Conservation (phyloP, 2,888 invertebrate species). For the Drosophila anceps region DNA sequence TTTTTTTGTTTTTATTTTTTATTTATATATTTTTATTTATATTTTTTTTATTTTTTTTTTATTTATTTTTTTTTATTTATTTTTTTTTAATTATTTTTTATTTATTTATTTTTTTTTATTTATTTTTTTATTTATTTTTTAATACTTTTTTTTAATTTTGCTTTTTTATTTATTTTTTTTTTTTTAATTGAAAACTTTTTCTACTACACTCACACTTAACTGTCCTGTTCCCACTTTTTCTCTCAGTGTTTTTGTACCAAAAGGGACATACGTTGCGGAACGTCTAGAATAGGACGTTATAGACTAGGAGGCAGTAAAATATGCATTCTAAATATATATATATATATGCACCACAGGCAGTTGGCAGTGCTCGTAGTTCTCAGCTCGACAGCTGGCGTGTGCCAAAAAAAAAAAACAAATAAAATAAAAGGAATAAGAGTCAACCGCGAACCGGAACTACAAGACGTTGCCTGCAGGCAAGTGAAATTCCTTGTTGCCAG, state of each 20-base stretch:
- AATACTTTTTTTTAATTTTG: neutral
- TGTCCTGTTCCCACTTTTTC: neutral
- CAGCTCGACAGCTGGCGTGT: constrained; percentile 71
- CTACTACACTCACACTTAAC: neutral
- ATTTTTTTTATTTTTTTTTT: too few relatives aligned
- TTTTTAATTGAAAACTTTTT: too few relatives aligned
- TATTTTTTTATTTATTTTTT: neutral
- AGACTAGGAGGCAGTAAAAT: constrained; percentile 39
- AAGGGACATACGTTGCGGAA: constrained; percentile 17
- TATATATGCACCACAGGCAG: constrained; percentile 19
- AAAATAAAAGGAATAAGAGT: constrained; percentile 1
- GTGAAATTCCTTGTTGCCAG: constrained; percentile 49
- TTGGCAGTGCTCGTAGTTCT: constrained; percentile 36
- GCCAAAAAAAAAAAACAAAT: constrained; percentile 46
- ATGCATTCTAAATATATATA: constrained; percentile 13
- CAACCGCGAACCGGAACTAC: constrained; percentile 32
- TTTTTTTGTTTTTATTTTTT: too few relatives aligned
- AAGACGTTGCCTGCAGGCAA: constrained; percentile 39
- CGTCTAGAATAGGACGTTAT: constrained; percentile 37
- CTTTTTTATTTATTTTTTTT: neutral
- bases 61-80: too few relatives aligned
- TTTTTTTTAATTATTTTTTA: too few relatives aligned
- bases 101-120: too few relatives aligned
- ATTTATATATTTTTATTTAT: neutral
- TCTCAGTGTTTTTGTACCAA: constrained; percentile 1